phyloP scores from a whole-genome alignment of 2,113 vertebrate genomes.

The Marcusenius ussheri region DNA sequence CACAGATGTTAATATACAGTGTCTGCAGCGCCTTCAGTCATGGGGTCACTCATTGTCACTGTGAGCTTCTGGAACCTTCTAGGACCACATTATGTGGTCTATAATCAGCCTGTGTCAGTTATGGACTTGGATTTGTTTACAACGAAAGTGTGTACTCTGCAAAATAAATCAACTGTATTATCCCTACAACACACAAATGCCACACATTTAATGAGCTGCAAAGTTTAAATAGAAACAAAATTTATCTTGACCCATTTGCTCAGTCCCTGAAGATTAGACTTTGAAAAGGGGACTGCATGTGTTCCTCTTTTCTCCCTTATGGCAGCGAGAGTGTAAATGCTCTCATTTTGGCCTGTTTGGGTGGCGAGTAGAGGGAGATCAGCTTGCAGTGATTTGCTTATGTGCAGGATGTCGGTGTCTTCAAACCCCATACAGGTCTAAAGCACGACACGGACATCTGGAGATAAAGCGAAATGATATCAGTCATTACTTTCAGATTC shows the following conservation, averaged over 20 bases:
- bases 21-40: background rate
- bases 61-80: background rate
- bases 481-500: background rate
- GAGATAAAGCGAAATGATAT: background rate
- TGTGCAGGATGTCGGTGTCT: slow-evolving; percentile 57
- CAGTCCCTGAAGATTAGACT: slow-evolving; percentile 26
- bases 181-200: background rate
- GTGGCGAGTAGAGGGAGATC: slow-evolving; percentile 57
- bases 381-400: slow-evolving; percentile 45
- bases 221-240: slow-evolving; percentile 18
- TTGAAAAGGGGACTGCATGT: slow-evolving; percentile 23
- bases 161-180: background rate
- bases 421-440: slow-evolving; percentile 33
- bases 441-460: background rate
- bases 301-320: background rate
- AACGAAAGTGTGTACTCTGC: slow-evolving; percentile 27
- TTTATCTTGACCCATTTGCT: slow-evolving; percentile 9
- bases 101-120: background rate
- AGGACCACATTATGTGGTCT: background rate
- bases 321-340: background rate
- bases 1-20: background rate
- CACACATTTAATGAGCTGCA: slow-evolving; percentile 2
- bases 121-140: background rate
- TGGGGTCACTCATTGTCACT: background rate
- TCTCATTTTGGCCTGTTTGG: slow-evolving; percentile 12